Percentiles rank a stretch among this genome's conserved stretches.
Conservation (phyloP, 2,888 invertebrate genomes). For the Papilio demoleus region DNA sequence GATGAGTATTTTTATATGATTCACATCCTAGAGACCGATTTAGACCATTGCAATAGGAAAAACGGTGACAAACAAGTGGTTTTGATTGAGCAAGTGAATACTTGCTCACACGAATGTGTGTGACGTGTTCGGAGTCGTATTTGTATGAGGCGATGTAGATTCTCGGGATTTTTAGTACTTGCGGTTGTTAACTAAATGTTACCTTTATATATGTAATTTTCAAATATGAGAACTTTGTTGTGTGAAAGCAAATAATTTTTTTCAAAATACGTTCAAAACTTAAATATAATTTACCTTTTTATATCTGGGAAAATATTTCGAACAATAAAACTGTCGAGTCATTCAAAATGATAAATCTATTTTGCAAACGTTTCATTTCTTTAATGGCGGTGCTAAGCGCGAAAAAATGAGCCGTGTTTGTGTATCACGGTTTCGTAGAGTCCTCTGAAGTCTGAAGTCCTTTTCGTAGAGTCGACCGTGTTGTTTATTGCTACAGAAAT, state of each 20-base stretch:
- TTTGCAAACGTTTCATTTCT: constrained; percentile 22
- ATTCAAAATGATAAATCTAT: constrained; percentile 21
- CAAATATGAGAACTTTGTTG: background rate
- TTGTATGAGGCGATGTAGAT: background rate
- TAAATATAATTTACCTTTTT: background rate
- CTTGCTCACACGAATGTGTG: background rate
- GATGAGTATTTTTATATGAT: background rate
- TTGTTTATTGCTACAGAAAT: constrained; percentile 37
- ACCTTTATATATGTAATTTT: background rate
- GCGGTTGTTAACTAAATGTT: background rate
- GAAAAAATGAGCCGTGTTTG: constrained; percentile 29
- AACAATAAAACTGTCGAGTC: constrained; percentile 11
- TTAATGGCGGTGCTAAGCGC: constrained; percentile 22
- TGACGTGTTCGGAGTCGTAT: background rate
- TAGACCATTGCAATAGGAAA: background rate
- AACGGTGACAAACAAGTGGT: background rate
- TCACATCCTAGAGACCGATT: background rate
- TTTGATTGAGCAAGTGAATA: background rate
- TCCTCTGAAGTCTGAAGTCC: too few species aligned
- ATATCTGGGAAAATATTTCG: constrained; percentile 2
- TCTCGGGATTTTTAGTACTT: background rate
- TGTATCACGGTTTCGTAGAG: constrained; percentile 29
- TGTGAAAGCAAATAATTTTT: background rate
- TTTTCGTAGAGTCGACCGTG: constrained; percentile 11
- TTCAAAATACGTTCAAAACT: background rate